A percentile compares a stretch with the other conserved stretches of the same genome.
Evolutionary conservation across 2,888 invertebrate species (phyloP).

Genomic region (Clepsis dumicolana): DNA sequence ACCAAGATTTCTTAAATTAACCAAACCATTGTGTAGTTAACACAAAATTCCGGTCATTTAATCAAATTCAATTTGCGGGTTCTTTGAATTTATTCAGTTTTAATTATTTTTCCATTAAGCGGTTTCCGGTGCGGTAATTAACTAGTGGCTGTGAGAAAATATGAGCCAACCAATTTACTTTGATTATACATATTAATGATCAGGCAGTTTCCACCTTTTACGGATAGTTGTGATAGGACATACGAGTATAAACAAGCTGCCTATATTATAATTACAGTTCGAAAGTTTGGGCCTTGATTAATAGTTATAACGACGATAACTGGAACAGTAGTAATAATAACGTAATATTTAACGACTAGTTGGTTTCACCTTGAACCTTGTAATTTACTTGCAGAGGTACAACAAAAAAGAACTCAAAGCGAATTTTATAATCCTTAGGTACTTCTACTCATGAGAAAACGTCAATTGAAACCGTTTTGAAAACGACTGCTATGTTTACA

Average conservation of each 20-base stretch:
- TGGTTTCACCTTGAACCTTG: background rate
- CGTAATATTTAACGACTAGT: background rate
- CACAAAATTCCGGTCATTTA: conserved; percentile 22
- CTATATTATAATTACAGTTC: conserved; percentile 24
- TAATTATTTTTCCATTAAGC: conserved; percentile 42
- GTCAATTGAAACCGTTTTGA: background rate
- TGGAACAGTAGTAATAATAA: conserved; percentile 3
- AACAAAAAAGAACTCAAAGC: background rate
- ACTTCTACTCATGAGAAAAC: background rate
- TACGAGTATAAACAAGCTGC: background rate
- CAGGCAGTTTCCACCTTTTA: background rate
- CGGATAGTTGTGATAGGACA: conserved; percentile 16
- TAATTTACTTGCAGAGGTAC: background rate
- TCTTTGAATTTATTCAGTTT: conserved; percentile 40
- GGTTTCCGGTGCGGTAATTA: conserved; percentile 35
- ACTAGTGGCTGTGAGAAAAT: conserved; percentile 30
- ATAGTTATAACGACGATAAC: conserved; percentile 9
- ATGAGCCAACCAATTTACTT: background rate
- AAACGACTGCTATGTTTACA: background rate
- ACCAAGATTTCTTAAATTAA: conserved; percentile 22
- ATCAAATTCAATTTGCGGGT: conserved; percentile 38
- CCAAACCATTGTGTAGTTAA: conserved; percentile 31
- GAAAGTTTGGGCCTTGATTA: conserved; percentile 25
- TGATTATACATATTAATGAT: background rate
- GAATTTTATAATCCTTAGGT: background rate